These are phyloP conservation scores for Camponotus floridanus DNA, from an alignment of 1,140 invertebrate genomes.

Conservation along the genomic window DNA sequence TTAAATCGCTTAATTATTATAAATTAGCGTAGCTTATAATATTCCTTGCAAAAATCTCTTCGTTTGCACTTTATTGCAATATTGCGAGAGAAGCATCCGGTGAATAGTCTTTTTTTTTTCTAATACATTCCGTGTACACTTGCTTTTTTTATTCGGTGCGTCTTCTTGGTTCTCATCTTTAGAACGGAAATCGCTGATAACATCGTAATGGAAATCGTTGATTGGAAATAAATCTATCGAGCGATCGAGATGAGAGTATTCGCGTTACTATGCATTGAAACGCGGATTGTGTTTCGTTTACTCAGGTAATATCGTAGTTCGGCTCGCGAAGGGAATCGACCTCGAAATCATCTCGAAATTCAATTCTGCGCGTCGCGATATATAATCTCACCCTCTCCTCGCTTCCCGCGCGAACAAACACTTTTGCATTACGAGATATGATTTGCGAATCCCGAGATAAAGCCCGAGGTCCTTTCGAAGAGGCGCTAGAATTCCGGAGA, in stretches of 20 bases:
- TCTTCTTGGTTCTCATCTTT: constrained; percentile 24
- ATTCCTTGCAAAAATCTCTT: not conserved
- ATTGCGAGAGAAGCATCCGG: too few species aligned
- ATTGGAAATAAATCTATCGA: constrained; percentile 64
- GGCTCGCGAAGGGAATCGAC: constrained; percentile 43
- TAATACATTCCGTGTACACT: not conserved
- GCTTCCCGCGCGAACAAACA: constrained; percentile 35
- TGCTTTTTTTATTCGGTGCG: not conserved
- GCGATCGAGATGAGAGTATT: constrained; percentile 55
- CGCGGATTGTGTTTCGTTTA: constrained; percentile 60
- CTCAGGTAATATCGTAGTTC: constrained; percentile 55
- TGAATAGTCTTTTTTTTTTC: not conserved
- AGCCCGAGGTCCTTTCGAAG: constrained; percentile 17
- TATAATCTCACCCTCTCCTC: constrained; percentile 37
- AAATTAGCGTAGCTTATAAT: not conserved
- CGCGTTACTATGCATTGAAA: constrained; percentile 62
- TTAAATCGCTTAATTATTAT: not conserved
- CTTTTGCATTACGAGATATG: constrained; percentile 52
- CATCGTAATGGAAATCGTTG: constrained; percentile 51
- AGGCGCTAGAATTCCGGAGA: constrained; percentile 17
- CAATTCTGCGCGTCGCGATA: constrained; percentile 43
- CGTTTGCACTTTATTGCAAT: not conserved
- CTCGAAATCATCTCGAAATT: constrained; percentile 58
- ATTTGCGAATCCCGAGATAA: constrained; percentile 46
- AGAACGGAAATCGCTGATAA: constrained; percentile 44